These are phyloP conservation scores for Gallinago stenura DNA, from an alignment of 2,797 vertebrate genomes.

Conservation along the genomic window DNA sequence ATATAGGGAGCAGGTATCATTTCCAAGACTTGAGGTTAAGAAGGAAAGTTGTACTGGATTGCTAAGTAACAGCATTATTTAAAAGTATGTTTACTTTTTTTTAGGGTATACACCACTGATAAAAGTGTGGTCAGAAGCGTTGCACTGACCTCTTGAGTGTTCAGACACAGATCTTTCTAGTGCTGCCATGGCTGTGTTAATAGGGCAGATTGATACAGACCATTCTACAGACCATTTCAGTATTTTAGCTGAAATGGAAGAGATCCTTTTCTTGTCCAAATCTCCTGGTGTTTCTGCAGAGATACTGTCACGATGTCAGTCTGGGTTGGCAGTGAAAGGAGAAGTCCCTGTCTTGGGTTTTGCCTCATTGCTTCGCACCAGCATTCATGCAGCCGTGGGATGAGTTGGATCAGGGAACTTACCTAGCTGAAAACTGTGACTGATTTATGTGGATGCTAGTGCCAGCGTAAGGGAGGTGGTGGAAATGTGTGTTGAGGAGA, in stretches of 20 bases:
- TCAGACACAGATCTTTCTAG: neutral
- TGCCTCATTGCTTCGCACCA: neutral
- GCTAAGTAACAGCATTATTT: neutral
- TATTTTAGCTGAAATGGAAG: neutral
- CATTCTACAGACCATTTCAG: neutral
- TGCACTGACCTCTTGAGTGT: neutral
- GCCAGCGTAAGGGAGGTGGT: neutral
- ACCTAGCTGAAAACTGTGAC: neutral
- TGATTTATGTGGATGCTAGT: neutral
- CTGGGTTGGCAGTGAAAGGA: neutral
- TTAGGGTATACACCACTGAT: neutral
- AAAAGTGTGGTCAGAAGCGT: neutral
- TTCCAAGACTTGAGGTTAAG: neutral
- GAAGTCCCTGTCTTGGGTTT: neutral
- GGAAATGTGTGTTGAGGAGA: neutral
- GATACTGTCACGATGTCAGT: neutral
- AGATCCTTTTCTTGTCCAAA: neutral
- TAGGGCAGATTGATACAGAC: neutral
- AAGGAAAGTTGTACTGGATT: neutral
- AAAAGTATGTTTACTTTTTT: neutral
- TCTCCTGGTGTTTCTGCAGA: neutral
- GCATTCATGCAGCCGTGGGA: accelerated
- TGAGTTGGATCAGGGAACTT: neutral
- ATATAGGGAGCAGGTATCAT: neutral
- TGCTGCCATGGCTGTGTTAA: neutral